Evolutionary conservation across 2,113 vertebrate species (phyloP), one percentile per base, ranked within the genome.

Genomic region (Tursiops truncatus): DNA sequence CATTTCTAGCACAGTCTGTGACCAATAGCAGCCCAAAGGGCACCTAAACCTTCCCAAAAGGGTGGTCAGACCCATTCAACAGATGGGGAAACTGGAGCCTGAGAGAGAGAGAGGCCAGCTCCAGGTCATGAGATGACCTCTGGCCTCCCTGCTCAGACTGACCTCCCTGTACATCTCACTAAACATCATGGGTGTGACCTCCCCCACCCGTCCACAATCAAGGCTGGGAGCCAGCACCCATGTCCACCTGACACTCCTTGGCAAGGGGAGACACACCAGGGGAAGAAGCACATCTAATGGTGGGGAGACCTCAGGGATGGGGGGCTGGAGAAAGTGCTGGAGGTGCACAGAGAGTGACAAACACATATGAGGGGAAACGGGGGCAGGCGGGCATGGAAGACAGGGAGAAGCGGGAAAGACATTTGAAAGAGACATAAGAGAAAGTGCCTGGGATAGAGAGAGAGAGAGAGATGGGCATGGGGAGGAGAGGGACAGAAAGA

Each of bases 401-500:
- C 10, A 23, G 58, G 58, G 26, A 33, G 18, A 23, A 1, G 33
- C 12, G 25, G 36, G 20, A 62, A 28, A 47, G 14, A 47, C 18
- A 26, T 60, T 7, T 23, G 31, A 68, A 38, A 71, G 81, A 81
- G 47, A 47, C 9, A 14, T 8, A n/a, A 44, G 63, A 47, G 38
- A 65, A 63, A 18, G 13, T 18, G 18, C 2, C 18, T 2, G 28
- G 31, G 3, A 2, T 0, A 0, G n/a, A 13, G n/a, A 53, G 25
- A 74, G 62, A 74, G 62, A 38, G 38, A 38, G 38, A 38, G 38
- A 38, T 38, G 38, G 38, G 38, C 38, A 0, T 38, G 38, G 4
- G 38, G 38, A 38, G 38, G 38, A 38, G 38, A 38, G 38, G 38
- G 38, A 38, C 38, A 38, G 38, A 38, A 38, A 38, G 38, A 38